These are phyloP conservation scores for Coreoperca whiteheadi DNA, from an alignment of 2,113 vertebrate genomes.

Conservation along the genomic window DNA sequence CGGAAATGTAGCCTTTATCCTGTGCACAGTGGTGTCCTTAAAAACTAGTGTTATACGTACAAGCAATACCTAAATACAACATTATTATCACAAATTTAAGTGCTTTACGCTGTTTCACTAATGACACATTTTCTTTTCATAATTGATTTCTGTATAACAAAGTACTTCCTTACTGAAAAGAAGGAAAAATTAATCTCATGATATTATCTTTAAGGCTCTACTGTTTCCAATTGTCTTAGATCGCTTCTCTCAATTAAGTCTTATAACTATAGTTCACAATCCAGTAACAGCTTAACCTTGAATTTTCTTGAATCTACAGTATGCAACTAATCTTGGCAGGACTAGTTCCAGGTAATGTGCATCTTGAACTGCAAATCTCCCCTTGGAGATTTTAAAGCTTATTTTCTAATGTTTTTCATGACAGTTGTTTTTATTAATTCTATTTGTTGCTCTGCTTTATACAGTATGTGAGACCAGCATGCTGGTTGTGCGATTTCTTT, in stretches of 20 bases:
- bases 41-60: not conserved
- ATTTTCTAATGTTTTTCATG: not conserved
- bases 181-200: not conserved
- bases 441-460: not conserved
- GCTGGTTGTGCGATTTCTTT: not conserved
- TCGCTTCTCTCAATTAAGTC: not conserved
- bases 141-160: not conserved
- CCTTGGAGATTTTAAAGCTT: not conserved
- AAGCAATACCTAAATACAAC: not conserved
- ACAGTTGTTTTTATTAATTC: not conserved
- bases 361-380: not conserved
- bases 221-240: not conserved
- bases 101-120: not conserved
- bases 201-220: not conserved
- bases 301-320: not conserved
- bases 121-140: not conserved
- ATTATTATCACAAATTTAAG: not conserved
- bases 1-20: not conserved
- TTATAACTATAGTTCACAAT: not conserved
- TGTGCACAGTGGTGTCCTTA: not conserved
- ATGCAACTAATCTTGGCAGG: not conserved
- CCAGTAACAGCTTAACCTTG: not conserved
- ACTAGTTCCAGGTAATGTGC: not conserved
- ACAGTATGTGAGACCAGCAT: too few species aligned
- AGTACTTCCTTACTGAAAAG: too few species aligned